Evolutionary conservation across 1,140 invertebrate genomes (phyloP), one percentile per base, ranked within the genome.

Genomic region (Halesus radiatus): DNA sequence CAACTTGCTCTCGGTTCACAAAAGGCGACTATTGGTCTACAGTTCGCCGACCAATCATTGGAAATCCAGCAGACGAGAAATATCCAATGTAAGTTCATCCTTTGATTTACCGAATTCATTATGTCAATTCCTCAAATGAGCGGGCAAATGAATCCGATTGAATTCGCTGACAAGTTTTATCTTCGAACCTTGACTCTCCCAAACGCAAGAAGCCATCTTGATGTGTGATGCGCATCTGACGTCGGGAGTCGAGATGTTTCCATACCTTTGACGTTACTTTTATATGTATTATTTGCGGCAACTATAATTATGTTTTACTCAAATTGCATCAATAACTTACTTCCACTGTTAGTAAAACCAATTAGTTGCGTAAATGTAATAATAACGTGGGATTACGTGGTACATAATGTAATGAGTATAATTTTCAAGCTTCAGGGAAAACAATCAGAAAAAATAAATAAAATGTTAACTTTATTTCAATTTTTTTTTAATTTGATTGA

Each of bases 1-100:
- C 87, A 87, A 86, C 88, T 86, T 88, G 86, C 87, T 84, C 64
- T 86, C 84, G 85, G 87, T 87, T 88, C 87, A 87, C 87, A 88
- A 86, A 88, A 87, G 86, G 88, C 88, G 88, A 83, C 88, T 87
- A 89, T 89, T 89, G 88, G 88, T 89, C 88, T 89, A 88, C 86
- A 87, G 84, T 87, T 89, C 88, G 88, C 87, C 88, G 88, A 88
- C 88, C 88, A 89, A 89, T 89, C 88, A 89, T 88, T 84, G 88
- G 86, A 88, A 89, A 88, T 88, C 87, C 88, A 87, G 87, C 88
- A 66, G 16, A 53, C 86, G 89, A 87, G 53, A 84, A 77, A 87
- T 86, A 85, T 84, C 86, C 87, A 88, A 87, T 89, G 88, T 89
- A 89, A 89, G 88, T 89, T 87, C 86, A 86, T 85, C 62, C 56